Evolutionary conservation across 1,140 invertebrate genomes (phyloP), one percentile per base, ranked within the genome.

Genomic region (Armadillidium nasatum): DNA sequence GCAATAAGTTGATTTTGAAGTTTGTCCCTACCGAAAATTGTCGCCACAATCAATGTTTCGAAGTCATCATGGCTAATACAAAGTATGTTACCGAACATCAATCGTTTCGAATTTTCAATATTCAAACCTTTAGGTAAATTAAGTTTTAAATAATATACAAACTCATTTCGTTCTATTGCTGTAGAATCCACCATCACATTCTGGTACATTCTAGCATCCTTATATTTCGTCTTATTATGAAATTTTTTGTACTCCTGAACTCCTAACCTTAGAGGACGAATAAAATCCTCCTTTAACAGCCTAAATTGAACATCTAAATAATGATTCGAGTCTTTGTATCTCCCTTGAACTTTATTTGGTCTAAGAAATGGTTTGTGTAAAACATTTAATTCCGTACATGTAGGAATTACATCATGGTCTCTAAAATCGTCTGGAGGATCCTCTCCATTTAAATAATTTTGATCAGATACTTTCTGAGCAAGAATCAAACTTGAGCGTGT

Each of bases 291-390:
- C 11, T 91, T 83, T 22, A 94, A 83, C 3, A 94, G 84, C 11
- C 91, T 84, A 82, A 92, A 93, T 80, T 94, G 93, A 0, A 90
- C 87, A 81, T 93, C 91, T 11, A 95, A 83, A 82, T 95, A 95
- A 79, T 93, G 88, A 43, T 91, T 86, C 0, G 88, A 85, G 82
- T 87, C 84, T 7, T 84, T 79, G 83, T 91, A 93, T 0, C 84
- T 81, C 3, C 90, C 91, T 44, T 87, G 80, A 0, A 88, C 82
- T 66, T 89, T 88, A 82, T 91, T 91, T 11, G 87, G 84, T 4
- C 88, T 84, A 10, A 91, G 78, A 83, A 87, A 88, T 15, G 77
- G 77, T 19, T 69, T 46, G 0, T 75, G 21, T n/a, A 44, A 11
- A 44, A 15, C 60, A 3, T 23, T 10, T 13, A 80, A 60, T 15